A percentile compares a stretch with the other conserved stretches of the same genome.
phyloP scores from a whole-genome alignment of 2,888 invertebrate species.

The Aphelenchoides bicaudatus region DNA sequence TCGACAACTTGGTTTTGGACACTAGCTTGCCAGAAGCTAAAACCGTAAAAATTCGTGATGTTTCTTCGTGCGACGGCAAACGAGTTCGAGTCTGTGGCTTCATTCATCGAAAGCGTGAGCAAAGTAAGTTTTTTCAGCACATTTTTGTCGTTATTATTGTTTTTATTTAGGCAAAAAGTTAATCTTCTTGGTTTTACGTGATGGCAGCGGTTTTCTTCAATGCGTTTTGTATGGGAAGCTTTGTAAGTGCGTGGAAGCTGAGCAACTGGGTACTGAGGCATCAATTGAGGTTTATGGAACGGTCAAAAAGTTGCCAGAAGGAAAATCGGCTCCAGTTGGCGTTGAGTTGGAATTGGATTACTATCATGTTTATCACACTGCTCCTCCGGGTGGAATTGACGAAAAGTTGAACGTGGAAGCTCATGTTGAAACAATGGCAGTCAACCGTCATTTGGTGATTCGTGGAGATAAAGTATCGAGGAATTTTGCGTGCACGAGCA shows the following conservation, averaged over 20 bases:
- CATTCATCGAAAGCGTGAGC: conserved; percentile 89
- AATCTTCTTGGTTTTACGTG: conserved; percentile 90
- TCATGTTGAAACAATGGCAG: conserved; percentile 80
- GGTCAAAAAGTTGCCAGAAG: conserved; percentile 66
- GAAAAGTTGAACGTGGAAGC: conserved; percentile 93
- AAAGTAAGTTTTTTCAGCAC: conserved; percentile 65
- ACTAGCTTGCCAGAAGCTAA: conserved; percentile 72
- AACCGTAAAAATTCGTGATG: conserved; percentile 71
- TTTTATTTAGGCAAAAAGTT: conserved; percentile 73
- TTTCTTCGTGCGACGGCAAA: conserved; percentile 53
- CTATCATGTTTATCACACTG: conserved; percentile 84
- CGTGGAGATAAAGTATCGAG: conserved; percentile 96
- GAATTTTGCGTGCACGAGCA: conserved; percentile 82
- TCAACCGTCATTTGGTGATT: conserved; percentile 84
- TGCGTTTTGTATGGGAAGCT: conserved; percentile 76
- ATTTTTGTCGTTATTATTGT: background rate
- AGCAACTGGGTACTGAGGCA: conserved; percentile 84
- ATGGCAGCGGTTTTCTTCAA: conserved; percentile 91
- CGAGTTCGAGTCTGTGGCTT: conserved; percentile 85
- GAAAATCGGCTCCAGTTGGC: conserved; percentile 66
- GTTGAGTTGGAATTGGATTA: conserved; percentile 78
- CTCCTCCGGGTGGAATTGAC: conserved; percentile 97
- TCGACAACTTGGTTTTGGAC: conserved; percentile 72
- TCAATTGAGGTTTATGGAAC: conserved; percentile 78
- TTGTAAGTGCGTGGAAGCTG: conserved; percentile 85